Evolutionary conservation across 2,113 vertebrate species (phyloP).

Genomic region (Synchiropus splendidus): DNA sequence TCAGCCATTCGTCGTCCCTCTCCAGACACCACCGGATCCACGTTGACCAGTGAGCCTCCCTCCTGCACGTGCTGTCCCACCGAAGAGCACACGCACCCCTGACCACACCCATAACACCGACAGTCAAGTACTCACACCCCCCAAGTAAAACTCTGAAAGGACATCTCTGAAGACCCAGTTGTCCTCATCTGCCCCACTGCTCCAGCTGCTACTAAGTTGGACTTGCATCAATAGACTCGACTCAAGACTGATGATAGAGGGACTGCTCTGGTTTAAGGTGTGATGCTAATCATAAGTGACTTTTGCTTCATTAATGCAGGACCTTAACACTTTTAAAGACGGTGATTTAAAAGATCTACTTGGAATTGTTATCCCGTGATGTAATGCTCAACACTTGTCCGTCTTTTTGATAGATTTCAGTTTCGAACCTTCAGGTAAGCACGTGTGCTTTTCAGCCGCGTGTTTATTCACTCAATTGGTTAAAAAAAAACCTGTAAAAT

Average conservation of each 20-base stretch:
- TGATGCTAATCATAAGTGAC: too few relatives aligned
- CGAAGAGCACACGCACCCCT: slow-evolving; percentile 6
- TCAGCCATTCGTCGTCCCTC: slow-evolving; percentile 73
- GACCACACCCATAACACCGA: slow-evolving; percentile 14
- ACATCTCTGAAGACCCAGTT: too few relatives aligned
- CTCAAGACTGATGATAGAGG: too few relatives aligned
- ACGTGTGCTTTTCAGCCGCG: slow-evolving; percentile 42
- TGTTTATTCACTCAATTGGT: slow-evolving; percentile 37
- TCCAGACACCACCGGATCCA: slow-evolving; percentile 71
- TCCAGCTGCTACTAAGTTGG: too few relatives aligned
- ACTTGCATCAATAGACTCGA: too few relatives aligned
- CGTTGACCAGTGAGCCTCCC: slow-evolving; percentile 51
- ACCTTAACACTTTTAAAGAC: slow-evolving; percentile 49
- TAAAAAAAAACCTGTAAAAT: slow-evolving; percentile 26
- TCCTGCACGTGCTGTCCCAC: slow-evolving; percentile 1
- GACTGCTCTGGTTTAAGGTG: slow-evolving; percentile 24
- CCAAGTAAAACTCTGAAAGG: background rate
- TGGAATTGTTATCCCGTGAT: slow-evolving; percentile 35
- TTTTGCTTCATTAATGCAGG: slow-evolving; percentile 39
- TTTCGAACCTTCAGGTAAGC: slow-evolving; percentile 32
- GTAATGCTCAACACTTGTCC: too few relatives aligned
- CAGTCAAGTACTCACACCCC: background rate
- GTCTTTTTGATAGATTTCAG: too few relatives aligned
- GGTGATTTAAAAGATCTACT: slow-evolving; percentile 38
- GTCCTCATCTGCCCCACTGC: too few relatives aligned